These are phyloP conservation scores for Linepithema humile DNA, from an alignment of 1,140 invertebrate species.

Conservation along the genomic window DNA sequence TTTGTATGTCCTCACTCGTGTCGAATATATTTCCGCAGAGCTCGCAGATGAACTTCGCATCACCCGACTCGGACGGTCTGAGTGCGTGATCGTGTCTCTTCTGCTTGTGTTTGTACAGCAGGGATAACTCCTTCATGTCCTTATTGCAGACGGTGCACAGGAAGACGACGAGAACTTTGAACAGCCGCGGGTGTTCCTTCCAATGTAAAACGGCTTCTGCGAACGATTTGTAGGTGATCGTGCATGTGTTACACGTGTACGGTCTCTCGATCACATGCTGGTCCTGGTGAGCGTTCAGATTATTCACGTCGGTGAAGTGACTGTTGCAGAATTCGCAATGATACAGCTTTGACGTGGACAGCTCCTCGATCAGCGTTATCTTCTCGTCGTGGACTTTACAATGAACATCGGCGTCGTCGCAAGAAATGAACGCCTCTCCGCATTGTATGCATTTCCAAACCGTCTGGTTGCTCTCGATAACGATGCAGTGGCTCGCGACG, in stretches of 20 bases:
- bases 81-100: conserved; percentile 71
- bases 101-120: conserved; percentile 80
- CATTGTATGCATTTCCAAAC: conserved; percentile 73
- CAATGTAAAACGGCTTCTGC: conserved; percentile 84
- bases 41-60: conserved; percentile 81
- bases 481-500: conserved; percentile 66
- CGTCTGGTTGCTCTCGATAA: conserved; percentile 71
- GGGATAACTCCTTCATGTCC: conserved; percentile 71
- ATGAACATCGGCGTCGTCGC: conserved; percentile 65
- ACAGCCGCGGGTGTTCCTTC: conserved; percentile 81
- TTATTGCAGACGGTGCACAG: conserved; percentile 72
- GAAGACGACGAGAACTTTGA: conserved; percentile 69
- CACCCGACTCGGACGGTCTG: conserved; percentile 71
- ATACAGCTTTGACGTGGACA: conserved; percentile 77
- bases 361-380: conserved; percentile 68
- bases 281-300: conserved; percentile 82
- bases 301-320: conserved; percentile 83
- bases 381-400: conserved; percentile 66
- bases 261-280: conserved; percentile 83
- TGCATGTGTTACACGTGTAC: conserved; percentile 85
- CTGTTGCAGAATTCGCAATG: conserved; percentile 87
- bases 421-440: conserved; percentile 65
- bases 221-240: conserved; percentile 82
- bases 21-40: conserved; percentile 81
- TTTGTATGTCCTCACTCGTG: conserved; percentile 76